Conservation (phyloP, 2,797 vertebrate species). For the Sylvia borin region DNA sequence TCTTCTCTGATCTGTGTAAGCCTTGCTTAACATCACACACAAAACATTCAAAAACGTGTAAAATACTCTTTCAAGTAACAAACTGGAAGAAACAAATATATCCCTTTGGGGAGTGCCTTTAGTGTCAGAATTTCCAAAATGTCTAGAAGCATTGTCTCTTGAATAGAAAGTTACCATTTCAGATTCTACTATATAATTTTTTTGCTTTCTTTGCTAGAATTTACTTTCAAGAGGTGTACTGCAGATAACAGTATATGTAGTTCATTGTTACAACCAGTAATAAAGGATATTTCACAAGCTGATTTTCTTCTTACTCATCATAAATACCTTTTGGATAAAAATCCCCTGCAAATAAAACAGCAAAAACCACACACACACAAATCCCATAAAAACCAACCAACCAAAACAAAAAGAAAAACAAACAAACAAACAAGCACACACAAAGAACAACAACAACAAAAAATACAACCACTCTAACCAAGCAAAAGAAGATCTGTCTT, state of each 20-base stretch:
- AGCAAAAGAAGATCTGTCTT: background rate
- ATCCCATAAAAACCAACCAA: no score
- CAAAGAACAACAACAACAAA: no score
- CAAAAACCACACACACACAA: no score
- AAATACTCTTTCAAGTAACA: background rate
- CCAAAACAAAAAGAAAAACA: fast-evolving
- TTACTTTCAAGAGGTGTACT: background rate
- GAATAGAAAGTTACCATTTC: background rate
- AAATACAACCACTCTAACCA: background rate
- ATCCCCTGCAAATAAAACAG: background rate
- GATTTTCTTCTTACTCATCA: background rate
- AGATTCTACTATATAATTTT: background rate
- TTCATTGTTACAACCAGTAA: background rate
- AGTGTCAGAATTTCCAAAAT: background rate
- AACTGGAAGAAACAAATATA: background rate
- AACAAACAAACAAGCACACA: background rate
- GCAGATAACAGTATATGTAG: background rate
- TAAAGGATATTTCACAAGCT: background rate
- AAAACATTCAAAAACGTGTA: background rate
- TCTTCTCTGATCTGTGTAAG: background rate
- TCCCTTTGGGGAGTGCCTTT: background rate
- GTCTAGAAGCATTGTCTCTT: background rate
- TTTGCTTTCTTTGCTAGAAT: background rate
- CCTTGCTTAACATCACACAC: background rate
- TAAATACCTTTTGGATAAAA: background rate